phyloP scores from a whole-genome alignment of 2,113 vertebrate species.

The Anthoscopus minutus region DNA sequence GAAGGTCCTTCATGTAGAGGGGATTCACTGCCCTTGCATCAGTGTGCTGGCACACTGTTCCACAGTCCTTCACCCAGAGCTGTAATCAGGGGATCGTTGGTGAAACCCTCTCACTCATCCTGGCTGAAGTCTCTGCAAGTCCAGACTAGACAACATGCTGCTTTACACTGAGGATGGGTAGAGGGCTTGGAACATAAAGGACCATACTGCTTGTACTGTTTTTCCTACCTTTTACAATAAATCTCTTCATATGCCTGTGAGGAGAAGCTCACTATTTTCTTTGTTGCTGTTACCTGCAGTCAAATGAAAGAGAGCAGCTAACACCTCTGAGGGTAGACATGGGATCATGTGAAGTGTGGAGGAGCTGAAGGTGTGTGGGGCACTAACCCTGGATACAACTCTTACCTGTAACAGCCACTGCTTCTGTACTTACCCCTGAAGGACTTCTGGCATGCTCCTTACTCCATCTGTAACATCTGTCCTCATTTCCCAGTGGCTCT shows the following conservation, averaged over 20 bases:
- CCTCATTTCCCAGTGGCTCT: background rate
- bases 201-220: background rate
- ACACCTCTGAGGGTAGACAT: background rate
- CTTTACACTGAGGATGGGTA: background rate
- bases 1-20: background rate
- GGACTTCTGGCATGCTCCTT: background rate
- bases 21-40: background rate
- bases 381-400: background rate
- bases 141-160: background rate
- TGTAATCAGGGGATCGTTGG: background rate
- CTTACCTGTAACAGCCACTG: background rate
- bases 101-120: background rate
- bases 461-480: background rate
- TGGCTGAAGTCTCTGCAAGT: background rate
- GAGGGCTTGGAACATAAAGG: background rate
- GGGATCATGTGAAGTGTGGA: background rate
- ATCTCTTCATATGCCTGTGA: background rate
- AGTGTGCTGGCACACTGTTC: background rate
- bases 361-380: background rate
- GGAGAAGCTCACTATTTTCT: background rate
- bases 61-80: background rate
- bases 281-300: background rate
- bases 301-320: background rate
- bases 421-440: background rate
- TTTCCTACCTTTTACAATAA: background rate